Conservation (phyloP, 2,888 invertebrate genomes). For the Amblyjoppa proteus region DNA sequence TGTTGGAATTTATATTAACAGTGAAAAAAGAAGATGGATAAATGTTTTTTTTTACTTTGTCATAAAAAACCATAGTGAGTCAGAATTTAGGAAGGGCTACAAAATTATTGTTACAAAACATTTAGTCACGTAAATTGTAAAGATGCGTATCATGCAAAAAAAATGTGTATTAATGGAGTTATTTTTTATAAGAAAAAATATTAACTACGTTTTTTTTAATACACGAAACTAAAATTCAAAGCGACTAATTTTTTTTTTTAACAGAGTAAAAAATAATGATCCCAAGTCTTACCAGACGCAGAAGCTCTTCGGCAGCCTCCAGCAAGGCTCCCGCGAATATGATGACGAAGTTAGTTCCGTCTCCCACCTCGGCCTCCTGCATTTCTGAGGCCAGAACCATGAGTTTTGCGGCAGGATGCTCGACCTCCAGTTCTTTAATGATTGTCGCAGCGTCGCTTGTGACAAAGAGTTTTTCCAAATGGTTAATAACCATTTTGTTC, state of each 20-base stretch:
- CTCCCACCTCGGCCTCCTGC: conserved; percentile 99
- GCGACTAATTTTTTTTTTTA: background rate
- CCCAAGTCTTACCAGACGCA: conserved; percentile 89
- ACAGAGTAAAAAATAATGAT: background rate
- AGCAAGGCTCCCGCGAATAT: conserved; percentile 97
- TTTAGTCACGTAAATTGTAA: too few species aligned
- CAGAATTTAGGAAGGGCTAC: too few species aligned
- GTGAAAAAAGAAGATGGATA: background rate
- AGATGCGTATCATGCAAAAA: too few species aligned
- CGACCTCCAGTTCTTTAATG: conserved; percentile 97
- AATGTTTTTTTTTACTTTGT: too few species aligned
- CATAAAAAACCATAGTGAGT: background rate
- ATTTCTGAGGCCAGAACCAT: conserved; percentile 98
- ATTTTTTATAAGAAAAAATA: too few species aligned
- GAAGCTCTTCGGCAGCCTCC: conserved; percentile 95
- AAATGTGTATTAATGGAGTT: too few species aligned
- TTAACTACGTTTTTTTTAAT: too few species aligned
- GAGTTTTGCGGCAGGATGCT: conserved; percentile 99
- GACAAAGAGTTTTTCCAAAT: conserved; percentile 98
- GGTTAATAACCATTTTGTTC: conserved; percentile 99
- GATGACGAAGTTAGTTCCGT: conserved; percentile 99
- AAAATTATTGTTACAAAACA: too few species aligned
- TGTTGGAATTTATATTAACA: too few species aligned
- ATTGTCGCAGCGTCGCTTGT: conserved; percentile 99
- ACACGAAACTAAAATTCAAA: too few species aligned